These are phyloP conservation scores for Callithrix jacchus DNA, from an alignment of 2,113 vertebrate genomes.

Conservation along the genomic window DNA sequence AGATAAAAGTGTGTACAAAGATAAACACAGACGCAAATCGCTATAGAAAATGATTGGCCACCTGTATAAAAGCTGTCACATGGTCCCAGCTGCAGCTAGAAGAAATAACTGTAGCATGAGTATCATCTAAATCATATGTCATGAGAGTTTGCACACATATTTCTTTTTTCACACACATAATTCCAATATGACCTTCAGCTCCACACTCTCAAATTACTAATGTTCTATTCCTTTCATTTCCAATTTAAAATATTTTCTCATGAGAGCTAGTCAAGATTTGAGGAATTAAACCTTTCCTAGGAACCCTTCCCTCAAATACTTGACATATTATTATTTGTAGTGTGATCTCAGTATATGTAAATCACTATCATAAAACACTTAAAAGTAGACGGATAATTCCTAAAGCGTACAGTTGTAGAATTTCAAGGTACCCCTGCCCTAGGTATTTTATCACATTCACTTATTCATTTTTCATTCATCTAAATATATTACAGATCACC, in stretches of 20 bases:
- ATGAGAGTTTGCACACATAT: background rate
- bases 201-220: background rate
- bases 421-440: background rate
- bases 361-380: background rate
- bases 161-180: background rate
- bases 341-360: background rate
- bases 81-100: background rate
- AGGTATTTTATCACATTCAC: background rate
- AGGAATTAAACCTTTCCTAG: background rate
- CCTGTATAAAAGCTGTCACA: background rate
- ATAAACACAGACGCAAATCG: background rate
- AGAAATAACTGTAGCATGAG: background rate
- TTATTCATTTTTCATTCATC: background rate
- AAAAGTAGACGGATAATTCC: background rate
- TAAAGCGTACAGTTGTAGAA: background rate
- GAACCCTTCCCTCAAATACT: background rate
- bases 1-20: background rate
- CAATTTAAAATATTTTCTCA: background rate
- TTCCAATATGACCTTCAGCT: background rate
- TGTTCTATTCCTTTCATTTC: background rate
- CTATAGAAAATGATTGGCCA: background rate
- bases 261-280: background rate
- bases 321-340: background rate
- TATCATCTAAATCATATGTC: background rate
- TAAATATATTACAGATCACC: background rate